Base-by-base conservation (phyloP, 2,113 vertebrate species). In the Noturus placidus region DNA sequence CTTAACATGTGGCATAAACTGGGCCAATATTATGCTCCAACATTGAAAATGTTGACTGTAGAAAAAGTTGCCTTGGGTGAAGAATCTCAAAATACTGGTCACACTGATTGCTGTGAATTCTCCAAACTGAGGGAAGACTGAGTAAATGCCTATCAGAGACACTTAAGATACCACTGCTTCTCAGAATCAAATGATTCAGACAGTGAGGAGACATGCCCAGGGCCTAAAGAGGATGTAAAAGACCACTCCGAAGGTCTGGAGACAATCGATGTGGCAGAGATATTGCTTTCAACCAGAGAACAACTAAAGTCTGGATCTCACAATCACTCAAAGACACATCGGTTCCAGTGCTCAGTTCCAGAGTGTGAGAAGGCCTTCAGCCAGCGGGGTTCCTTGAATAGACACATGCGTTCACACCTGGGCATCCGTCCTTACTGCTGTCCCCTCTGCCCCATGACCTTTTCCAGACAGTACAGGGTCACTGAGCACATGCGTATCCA, bases 401-500 rank as follows among this genome's bases (percentile, higher is more conserved):
- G 95, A 88, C 95, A 95, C 83, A 90, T 94, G 81, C 92, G 94
- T 13, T 94, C 94, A 84, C 95, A 95, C 83, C 91, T 95, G 74
- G 94, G 95, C 0, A 93, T 95, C 0, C 88, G 94, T 52, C 95
- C 94, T n/a, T 95, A 95, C 88, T 83, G 92, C 57, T 95, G 95
- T 67, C 94, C 95, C 9, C 67, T 86, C 5, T 95, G 95, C 89
- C 91, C 93, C 25, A 95, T 95, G 95, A 94, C 94, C n/a, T 95
- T 95, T 88, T 95, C 94, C 1, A 93, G 95, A 0, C 95, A 95
- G 88, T 95, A 95, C 89, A 93, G 95, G n/a, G 94, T 95, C 88
- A 92, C 89, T 0, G 94, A 95, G 90, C 95, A 95, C 89, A 94
- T 95, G 94, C 93, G 93, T n/a, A 92, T 95, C 88, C 95, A 95